A percentile compares a stretch with the other conserved stretches of the same genome.
Conservation (phyloP, 2,797 vertebrate species). For the Typhlichthys subterraneus region DNA sequence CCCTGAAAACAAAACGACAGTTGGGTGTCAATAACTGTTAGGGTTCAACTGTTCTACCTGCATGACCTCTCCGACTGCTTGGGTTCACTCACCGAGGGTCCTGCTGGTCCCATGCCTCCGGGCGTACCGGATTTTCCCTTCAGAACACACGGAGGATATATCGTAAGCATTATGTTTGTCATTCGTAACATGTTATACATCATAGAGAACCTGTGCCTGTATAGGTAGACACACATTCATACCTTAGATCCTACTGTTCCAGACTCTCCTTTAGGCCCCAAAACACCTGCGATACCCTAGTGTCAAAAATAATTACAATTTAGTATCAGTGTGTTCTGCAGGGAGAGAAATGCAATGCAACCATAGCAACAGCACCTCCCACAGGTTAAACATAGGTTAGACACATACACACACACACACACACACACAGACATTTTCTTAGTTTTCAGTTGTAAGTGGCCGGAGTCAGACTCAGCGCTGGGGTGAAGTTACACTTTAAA, state of each 20-base stretch:
- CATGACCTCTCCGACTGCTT: no score
- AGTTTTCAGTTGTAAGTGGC: no score
- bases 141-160: slow-evolving; percentile 16
- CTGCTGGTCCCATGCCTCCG: slow-evolving; percentile 84
- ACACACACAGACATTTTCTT: background rate
- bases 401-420: slow-evolving; percentile 4
- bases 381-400: background rate
- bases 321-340: background rate
- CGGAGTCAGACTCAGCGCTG: no score
- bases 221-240: background rate
- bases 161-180: background rate
- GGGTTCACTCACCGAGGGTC: slow-evolving; percentile 77
- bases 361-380: background rate
- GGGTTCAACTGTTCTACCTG: background rate
- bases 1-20: slow-evolving; percentile 79
- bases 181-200: background rate
- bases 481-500: no score
- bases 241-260: slow-evolving; percentile 66
- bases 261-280: slow-evolving; percentile 53
- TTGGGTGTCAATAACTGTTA: slow-evolving; percentile 6
- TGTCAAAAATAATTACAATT: slow-evolving; percentile 9
- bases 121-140: slow-evolving; percentile 86
- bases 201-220: background rate
- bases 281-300: slow-evolving; percentile 57
- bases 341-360: background rate